A percentile compares a stretch with the other conserved stretches of the same genome.
Conservation (phyloP, 1,140 invertebrate genomes). For the Dinoponera quadriceps region DNA sequence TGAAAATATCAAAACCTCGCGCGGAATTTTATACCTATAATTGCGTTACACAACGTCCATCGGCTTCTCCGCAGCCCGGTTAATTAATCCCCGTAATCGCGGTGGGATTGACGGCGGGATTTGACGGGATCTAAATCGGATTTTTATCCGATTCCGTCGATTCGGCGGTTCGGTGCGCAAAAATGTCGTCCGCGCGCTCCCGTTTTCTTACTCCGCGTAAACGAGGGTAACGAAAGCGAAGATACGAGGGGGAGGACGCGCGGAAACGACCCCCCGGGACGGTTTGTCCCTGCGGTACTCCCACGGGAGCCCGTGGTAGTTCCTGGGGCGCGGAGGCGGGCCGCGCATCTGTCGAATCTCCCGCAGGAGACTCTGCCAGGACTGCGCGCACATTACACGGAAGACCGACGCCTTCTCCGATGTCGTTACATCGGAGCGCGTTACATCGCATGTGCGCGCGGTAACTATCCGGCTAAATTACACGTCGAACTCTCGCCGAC, state of each 20-base stretch:
- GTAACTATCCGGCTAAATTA: constrained; percentile 62
- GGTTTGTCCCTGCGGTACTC: constrained; percentile 82
- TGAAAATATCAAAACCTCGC: too few relatives aligned
- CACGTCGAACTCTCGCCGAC: constrained; percentile 60
- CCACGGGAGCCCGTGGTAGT: constrained; percentile 76
- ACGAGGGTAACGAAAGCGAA: constrained; percentile 58
- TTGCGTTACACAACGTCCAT: too few relatives aligned
- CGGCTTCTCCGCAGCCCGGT: neutral
- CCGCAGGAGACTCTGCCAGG: constrained; percentile 58
- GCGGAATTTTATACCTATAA: too few relatives aligned
- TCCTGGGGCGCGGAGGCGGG: constrained; percentile 73
- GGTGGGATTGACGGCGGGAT: neutral
- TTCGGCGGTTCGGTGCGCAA: neutral
- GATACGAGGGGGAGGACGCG: constrained; percentile 41
- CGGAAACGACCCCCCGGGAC: constrained; percentile 74
- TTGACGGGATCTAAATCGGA: neutral
- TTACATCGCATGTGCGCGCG: constrained; percentile 57
- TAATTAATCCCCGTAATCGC: constrained; percentile 19
- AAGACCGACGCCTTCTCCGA: constrained; percentile 56
- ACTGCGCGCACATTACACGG: constrained; percentile 63
- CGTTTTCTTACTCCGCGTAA: constrained; percentile 34
- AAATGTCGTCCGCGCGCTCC: constrained; percentile 29
- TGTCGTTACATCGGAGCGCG: constrained; percentile 47
- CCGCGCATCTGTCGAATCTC: constrained; percentile 82
- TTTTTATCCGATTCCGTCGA: constrained; percentile 1